These are phyloP conservation scores for Caenorhabditis virilis DNA, from an alignment of 2,888 invertebrate genomes.

Conservation along the genomic window DNA sequence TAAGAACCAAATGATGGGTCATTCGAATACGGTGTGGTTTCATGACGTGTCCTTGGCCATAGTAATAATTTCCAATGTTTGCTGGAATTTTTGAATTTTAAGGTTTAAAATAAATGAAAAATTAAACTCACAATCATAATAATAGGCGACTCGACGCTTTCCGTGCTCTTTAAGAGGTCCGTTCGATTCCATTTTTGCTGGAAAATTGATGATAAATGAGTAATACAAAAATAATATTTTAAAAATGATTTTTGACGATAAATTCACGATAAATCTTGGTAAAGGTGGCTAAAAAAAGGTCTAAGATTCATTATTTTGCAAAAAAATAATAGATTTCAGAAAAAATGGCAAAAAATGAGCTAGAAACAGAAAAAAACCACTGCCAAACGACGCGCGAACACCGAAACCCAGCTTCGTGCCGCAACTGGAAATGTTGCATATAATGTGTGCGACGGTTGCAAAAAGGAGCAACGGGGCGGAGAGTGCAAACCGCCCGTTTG, in stretches of 20 bases:
- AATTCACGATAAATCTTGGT: too few species aligned
- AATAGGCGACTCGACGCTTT: constrained; percentile 65
- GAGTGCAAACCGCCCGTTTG: constrained; percentile 25
- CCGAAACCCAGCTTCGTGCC: neutral
- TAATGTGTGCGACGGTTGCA: constrained; percentile 1
- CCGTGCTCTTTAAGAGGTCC: constrained; percentile 57
- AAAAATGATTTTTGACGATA: too few species aligned
- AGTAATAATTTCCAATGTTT: constrained; percentile 99
- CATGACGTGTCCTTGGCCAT: constrained; percentile 99
- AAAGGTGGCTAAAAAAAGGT: too few species aligned
- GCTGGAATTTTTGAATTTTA: constrained; percentile 49
- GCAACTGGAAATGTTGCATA: neutral
- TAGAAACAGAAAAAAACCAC: constrained; percentile 2
- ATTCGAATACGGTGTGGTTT: constrained; percentile 99
- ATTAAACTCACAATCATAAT: constrained; percentile 79
- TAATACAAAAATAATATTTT: too few species aligned
- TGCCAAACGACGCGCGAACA: neutral
- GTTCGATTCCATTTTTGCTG: constrained; percentile 33
- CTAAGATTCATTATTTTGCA: too few species aligned
- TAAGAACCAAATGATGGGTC: constrained; percentile 96
- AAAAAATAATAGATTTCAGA: constrained; percentile 4
- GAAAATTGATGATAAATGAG: too few species aligned
- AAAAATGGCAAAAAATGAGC: neutral
- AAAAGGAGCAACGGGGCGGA: constrained; percentile 19
- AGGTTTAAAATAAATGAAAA: neutral